A percentile compares a stretch with the other conserved stretches of the same genome.
Evolutionary conservation across 2,113 vertebrate genomes (phyloP).

Genomic region (Morone saxatilis): DNA sequence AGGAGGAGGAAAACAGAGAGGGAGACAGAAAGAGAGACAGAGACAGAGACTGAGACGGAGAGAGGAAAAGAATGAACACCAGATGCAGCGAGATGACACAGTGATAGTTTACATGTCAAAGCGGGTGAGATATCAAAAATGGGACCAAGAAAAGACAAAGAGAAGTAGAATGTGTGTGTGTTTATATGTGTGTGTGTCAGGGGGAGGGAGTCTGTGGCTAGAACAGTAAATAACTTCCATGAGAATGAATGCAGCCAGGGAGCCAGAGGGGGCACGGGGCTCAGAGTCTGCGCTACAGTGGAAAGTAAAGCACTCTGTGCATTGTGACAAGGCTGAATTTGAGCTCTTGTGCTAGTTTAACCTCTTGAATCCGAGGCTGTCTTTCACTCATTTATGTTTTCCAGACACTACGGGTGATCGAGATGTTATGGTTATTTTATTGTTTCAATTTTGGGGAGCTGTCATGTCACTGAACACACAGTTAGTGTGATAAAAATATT

Average conservation of each 20-base stretch:
- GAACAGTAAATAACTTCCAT: slow-evolving; percentile 72
- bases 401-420: background rate
- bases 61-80: slow-evolving; percentile 50
- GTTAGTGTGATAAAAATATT: no score
- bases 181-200: slow-evolving; percentile 7
- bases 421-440: slow-evolving; percentile 17
- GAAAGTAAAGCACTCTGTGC: slow-evolving; percentile 52
- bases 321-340: slow-evolving; percentile 45
- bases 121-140: slow-evolving; percentile 59
- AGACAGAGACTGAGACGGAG: slow-evolving; percentile 13
- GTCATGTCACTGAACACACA: no score
- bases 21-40: slow-evolving; percentile 12
- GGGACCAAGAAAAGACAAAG: slow-evolving; percentile 31
- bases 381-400: slow-evolving; percentile 35
- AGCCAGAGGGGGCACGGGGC: slow-evolving; percentile 56
- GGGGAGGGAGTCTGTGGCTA: slow-evolving; percentile 14
- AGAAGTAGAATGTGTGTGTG: slow-evolving; percentile 24
- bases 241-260: slow-evolving; percentile 45
- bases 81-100: slow-evolving; percentile 70
- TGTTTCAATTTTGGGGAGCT: background rate
- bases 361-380: slow-evolving; percentile 36
- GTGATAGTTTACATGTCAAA: slow-evolving; percentile 68
- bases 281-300: slow-evolving; percentile 43
- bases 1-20: slow-evolving; percentile 24
- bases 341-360: slow-evolving; percentile 42